These are phyloP conservation scores for Dascyllus trimaculatus DNA, from an alignment of 2,113 vertebrate species.

Conservation along the genomic window DNA sequence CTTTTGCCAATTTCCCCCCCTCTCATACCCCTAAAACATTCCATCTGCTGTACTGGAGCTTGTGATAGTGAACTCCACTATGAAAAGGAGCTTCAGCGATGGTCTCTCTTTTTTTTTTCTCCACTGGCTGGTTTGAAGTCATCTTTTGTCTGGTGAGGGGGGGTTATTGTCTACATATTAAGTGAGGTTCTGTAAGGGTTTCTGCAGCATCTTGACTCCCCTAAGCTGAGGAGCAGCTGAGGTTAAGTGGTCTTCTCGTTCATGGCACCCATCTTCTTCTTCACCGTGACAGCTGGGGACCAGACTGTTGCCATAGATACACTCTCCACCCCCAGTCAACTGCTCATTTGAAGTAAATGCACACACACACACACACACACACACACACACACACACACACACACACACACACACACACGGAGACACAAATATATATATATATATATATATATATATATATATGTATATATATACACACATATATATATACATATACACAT, in stretches of 20 bases:
- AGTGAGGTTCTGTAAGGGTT: conserved; percentile 81
- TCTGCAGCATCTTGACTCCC: conserved; percentile 86
- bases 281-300: conserved; percentile 80
- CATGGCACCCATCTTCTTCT: conserved; percentile 85
- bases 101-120: conserved; percentile 37
- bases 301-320: conserved; percentile 83
- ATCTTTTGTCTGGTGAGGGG: conserved; percentile 73
- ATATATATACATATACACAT: not conserved
- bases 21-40: conserved; percentile 61
- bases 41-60: conserved; percentile 71
- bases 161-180: conserved; percentile 84
- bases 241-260: conserved; percentile 87
- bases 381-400: conserved; percentile 3
- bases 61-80: conserved; percentile 67
- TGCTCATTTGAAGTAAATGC: conserved; percentile 80
- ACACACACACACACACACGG: conserved; percentile 1
- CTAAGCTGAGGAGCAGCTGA: conserved; percentile 86
- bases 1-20: conserved; percentile 58
- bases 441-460: conserved; percentile 6
- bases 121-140: conserved; percentile 66
- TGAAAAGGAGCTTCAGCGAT: conserved; percentile 54
- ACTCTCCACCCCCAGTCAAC: conserved; percentile 61
- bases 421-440: not conserved
- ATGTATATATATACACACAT: not conserved
- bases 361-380: conserved; percentile 17